Percentiles rank a stretch among this genome's conserved stretches.
phyloP scores from a whole-genome alignment of 2,888 invertebrate species.

The Phortica magna region DNA sequence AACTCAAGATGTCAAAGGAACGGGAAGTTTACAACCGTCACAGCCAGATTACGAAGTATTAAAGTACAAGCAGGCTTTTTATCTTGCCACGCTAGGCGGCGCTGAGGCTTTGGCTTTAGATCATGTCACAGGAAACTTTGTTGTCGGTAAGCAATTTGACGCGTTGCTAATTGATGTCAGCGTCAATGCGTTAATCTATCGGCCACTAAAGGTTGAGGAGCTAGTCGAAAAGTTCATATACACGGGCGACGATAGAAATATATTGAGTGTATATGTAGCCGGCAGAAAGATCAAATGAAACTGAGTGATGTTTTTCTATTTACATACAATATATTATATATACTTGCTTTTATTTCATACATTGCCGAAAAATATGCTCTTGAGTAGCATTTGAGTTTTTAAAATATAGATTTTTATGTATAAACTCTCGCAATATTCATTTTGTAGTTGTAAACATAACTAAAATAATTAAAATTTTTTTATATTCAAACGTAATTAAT shows the following conservation, averaged over 20 bases:
- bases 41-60: slow-evolving; percentile 78
- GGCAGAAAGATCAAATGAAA: slow-evolving; percentile 81
- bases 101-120: slow-evolving; percentile 88
- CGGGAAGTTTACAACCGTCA: slow-evolving; percentile 51
- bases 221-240: slow-evolving; percentile 88
- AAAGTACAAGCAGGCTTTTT: slow-evolving; percentile 87
- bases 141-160: slow-evolving; percentile 91
- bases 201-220: slow-evolving; percentile 80
- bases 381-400: slow-evolving; percentile 48
- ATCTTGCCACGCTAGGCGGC: slow-evolving; percentile 90
- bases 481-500: slow-evolving; percentile 16
- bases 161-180: slow-evolving; percentile 88
- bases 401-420: slow-evolving; percentile 60
- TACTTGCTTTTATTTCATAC: slow-evolving; percentile 43
- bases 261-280: slow-evolving; percentile 86
- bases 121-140: slow-evolving; percentile 88
- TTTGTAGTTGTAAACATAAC: slow-evolving; percentile 26
- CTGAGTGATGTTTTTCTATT: slow-evolving; percentile 34
- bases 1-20: slow-evolving; percentile 73
- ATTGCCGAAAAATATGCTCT: slow-evolving; percentile 41
- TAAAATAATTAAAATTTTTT: not conserved
- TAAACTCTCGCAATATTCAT: not conserved
- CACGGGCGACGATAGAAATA: slow-evolving; percentile 90
- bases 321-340: slow-evolving; percentile 32
- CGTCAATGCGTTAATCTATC: slow-evolving; percentile 80